Conservation (phyloP, 2,113 vertebrate genomes). For the Eidolon helvum region DNA sequence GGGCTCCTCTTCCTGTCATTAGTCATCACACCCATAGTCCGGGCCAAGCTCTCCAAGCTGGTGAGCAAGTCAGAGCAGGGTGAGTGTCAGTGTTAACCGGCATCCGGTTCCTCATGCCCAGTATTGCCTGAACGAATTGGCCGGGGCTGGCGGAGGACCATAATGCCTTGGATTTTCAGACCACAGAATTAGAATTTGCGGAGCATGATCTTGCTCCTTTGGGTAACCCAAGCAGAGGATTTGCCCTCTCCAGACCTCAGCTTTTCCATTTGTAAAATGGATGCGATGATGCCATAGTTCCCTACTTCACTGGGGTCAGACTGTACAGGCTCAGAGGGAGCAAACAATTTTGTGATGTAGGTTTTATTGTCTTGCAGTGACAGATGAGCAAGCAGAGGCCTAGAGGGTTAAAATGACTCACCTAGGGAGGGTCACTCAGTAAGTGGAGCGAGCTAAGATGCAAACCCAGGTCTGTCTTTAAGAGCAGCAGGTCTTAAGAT, state of each 20-base stretch:
- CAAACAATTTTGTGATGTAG: not conserved
- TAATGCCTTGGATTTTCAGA: not conserved
- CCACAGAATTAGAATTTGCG: not conserved
- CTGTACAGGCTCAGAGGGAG: not conserved
- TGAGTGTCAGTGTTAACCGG: constrained; percentile 72
- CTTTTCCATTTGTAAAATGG: constrained; percentile 5
- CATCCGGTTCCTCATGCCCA: not conserved
- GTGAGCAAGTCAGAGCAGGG: constrained; percentile 91
- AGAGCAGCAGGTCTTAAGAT: not conserved
- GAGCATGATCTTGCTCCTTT: not conserved
- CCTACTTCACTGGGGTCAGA: not conserved
- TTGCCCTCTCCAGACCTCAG: not conserved
- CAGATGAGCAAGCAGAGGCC: not conserved
- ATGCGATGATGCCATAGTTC: not conserved
- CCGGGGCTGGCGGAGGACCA: not conserved
- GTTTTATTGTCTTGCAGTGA: not conserved
- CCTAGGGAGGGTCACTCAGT: not conserved
- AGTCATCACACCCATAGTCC: constrained; percentile 90
- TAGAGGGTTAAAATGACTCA: not conserved
- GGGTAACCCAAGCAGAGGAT: not conserved
- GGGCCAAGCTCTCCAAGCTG: constrained; percentile 94
- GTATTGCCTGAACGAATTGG: not conserved
- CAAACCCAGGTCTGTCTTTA: not conserved
- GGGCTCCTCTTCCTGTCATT: constrained; percentile 91
- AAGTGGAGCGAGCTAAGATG: not conserved